phyloP scores from a whole-genome alignment of 2,113 vertebrate genomes.

The Grantiella picta region DNA sequence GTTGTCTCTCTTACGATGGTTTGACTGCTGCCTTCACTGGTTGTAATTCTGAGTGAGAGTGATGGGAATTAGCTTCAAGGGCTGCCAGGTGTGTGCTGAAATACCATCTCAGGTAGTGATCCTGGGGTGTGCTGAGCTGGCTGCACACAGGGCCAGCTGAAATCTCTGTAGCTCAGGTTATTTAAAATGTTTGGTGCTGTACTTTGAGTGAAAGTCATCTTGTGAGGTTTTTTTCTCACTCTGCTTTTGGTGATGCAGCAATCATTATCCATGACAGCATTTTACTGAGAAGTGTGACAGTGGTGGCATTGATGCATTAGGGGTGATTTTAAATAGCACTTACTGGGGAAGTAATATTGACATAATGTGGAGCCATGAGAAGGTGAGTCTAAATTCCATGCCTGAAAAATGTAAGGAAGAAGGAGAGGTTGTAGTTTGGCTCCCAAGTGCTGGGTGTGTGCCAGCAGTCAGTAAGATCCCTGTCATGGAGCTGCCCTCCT shows the following conservation, averaged over 20 bases:
- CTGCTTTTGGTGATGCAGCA: background rate
- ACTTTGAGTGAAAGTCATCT: background rate
- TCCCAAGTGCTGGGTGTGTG: background rate
- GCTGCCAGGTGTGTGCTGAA: background rate
- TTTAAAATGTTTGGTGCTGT: background rate
- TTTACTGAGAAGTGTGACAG: background rate
- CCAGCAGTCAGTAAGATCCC: background rate
- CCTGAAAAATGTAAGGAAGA: background rate
- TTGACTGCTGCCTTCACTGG: background rate
- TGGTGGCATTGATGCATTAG: background rate
- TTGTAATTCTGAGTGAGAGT: background rate
- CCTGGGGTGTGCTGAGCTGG: background rate
- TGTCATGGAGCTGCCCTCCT: background rate
- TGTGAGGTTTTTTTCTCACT: background rate
- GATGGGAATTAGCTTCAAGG: background rate
- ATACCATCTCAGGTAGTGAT: background rate
- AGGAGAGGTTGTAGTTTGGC: background rate
- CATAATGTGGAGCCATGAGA: background rate
- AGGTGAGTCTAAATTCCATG: background rate
- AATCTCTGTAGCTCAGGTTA: background rate
- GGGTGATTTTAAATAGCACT: background rate
- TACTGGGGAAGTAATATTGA: background rate
- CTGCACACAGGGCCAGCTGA: background rate
- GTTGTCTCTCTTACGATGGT: background rate
- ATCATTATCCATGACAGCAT: background rate